Evolutionary conservation across 2,888 invertebrate species (phyloP).

Genomic region (Sphaerophoria taeniata): DNA sequence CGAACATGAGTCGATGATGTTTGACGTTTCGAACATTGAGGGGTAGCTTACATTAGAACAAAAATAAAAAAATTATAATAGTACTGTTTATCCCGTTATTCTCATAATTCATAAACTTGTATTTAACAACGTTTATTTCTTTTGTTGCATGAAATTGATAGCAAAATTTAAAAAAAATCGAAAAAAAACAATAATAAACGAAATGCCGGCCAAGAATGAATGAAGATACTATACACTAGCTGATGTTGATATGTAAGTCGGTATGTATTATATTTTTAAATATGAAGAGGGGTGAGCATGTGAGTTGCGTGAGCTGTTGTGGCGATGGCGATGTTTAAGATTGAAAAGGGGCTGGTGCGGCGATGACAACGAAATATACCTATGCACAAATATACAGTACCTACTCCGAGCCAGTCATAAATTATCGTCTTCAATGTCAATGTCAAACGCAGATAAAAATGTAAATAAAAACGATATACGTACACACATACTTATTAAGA

Average conservation of each 20-base stretch:
- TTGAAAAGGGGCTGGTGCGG: conserved; percentile 10
- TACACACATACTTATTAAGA: not conserved
- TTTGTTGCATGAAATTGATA: conserved; percentile 16
- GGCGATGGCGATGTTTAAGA: not conserved
- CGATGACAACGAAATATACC: conserved; percentile 40
- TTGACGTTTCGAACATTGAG: too few relatives aligned
- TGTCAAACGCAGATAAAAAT: conserved; percentile 53
- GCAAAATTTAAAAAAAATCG: conserved; percentile 8
- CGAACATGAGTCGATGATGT: too few relatives aligned
- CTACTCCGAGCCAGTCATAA: conserved; percentile 56
- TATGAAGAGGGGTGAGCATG: conserved; percentile 11
- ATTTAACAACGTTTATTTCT: not conserved
- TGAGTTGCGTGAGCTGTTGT: conserved; percentile 22
- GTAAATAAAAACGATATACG: conserved; percentile 57
- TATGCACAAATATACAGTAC: too few relatives aligned
- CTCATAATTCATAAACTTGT: too few relatives aligned
- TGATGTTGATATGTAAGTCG: conserved; percentile 54
- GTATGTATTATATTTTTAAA: conserved; percentile 21
- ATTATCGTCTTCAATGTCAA: conserved; percentile 71
- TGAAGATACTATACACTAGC: conserved; percentile 62
- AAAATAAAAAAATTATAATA: too few relatives aligned
- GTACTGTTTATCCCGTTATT: not conserved
- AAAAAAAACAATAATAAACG: conserved; percentile 51
- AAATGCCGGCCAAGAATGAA: conserved; percentile 48
- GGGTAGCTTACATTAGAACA: too few relatives aligned